Evolutionary conservation across 2,797 vertebrate genomes (phyloP), one percentile per base, ranked within the genome.

Genomic region (Naso thynnoides): DNA sequence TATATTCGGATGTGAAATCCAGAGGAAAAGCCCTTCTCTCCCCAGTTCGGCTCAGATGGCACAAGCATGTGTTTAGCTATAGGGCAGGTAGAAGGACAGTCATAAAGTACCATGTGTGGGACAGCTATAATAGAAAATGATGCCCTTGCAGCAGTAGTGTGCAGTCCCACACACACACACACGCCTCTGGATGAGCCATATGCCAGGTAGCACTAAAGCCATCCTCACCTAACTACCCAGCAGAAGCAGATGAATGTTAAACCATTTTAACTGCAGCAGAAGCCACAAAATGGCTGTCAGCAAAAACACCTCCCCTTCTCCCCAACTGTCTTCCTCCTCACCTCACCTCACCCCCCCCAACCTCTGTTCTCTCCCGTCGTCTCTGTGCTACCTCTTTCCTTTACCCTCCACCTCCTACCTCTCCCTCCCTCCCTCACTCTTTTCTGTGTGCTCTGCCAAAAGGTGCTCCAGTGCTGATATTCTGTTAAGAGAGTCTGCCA

Each of bases 241-340:
- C 73, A 82, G 78, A 81, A 87, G 88, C 87, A 91, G 90, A 92
- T 90, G 88, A 93, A 91, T 92, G 89, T 92, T 91, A 92, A 91
- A 91, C 87, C 91, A 90, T 92, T 93, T 88, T 91, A 91, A 92
- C 90, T 92, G 88, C 92, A 93, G 90, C 81, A 89, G 90, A 91
- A 91, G 91, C 90, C 91, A 95, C 92, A 95, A 95, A 95, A 95
- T 94, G 93, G 92, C 92, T 94, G 91, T 90, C 93, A 92, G 91
- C 83, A 93, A 93, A 93, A 92, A 91, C 90, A 90, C 82, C 88
- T 91, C 88, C 88, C 85, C 74, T 90, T 78, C 84, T 91, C 88
- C 89, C 90, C 87, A 89, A 89, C 88, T 89, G 88, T 89, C 88
- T 88, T 85, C 83, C 82, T 90, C 80, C 82, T 86, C 79, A 76